Base-by-base conservation (phyloP, 1,140 invertebrate species). In the Sitobion miscanthi region DNA sequence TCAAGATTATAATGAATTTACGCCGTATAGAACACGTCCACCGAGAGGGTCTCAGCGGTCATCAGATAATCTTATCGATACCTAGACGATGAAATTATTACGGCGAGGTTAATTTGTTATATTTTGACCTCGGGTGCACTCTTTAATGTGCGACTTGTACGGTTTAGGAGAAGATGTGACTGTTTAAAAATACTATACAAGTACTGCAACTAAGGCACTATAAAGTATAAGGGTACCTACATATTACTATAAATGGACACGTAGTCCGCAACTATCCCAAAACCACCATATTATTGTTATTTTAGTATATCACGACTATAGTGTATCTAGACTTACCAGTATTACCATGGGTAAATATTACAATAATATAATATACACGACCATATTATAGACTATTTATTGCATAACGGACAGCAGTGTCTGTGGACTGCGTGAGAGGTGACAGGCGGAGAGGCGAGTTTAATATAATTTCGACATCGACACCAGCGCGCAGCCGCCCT, bases 391-490 rank as follows among this genome's bases (percentile, higher is more conserved):
- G 30, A 20, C 20, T 21, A 52, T 69, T 69, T 69, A 69, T 69
- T 62, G 25, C 57, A 30, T 62, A 14, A 30, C 62, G 14, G 62
- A 21, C 11, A 30, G 14, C 62, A 54, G 7, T 21, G 62, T n/a
- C 62, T 17, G 62, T 17, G 42, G 42, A 42, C 42, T 42, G n/a
- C 0, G 62, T 17, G 57, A 23, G 25, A 69, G 89, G 42, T 52
- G 49, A 23, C 21, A 52, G 42, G 9, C 38, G 38, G 25, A 11
- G 25, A 11, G 30, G 25, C 14, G 5, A 35, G 38, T 91, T 77
- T 77, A 77, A 77, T 77, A 69, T 91, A 77, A 77, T 91, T 69
- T 69, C 90, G 57, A 91, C 90, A 91, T 57, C 49, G 90, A 91
- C 45, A 69, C 90, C 90, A 21, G 17, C 57, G 90, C 49, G 90